phyloP scores from a whole-genome alignment of 2,113 vertebrate species.

The Nycticryphes semicollaris region DNA sequence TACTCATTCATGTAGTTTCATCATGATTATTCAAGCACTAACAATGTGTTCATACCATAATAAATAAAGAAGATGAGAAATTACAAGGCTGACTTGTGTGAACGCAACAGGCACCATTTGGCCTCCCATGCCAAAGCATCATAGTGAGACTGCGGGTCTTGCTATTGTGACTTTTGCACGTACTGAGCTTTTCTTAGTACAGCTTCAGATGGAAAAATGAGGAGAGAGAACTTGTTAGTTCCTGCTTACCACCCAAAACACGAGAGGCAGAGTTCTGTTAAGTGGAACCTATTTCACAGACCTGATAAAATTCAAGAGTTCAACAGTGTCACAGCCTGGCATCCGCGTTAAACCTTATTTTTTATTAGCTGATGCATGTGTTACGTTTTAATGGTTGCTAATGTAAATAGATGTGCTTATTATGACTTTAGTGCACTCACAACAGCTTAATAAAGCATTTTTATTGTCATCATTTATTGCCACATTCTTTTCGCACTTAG shows the following conservation, averaged over 20 bases:
- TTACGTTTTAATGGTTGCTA: constrained; percentile 48
- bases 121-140: neutral
- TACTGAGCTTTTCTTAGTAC: neutral
- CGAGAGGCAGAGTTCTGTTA: neutral
- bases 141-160: neutral
- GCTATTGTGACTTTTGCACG: accelerated
- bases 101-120: neutral
- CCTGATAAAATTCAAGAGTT: constrained; percentile 48
- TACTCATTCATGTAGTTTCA: constrained; percentile 50
- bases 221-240: neutral
- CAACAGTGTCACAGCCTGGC: constrained; percentile 11
- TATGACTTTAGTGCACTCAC: constrained; percentile 47
- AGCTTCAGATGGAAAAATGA: neutral
- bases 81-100: neutral
- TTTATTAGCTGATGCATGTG: constrained; percentile 27
- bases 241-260: neutral
- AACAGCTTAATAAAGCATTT: constrained; percentile 53
- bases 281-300: constrained; percentile 6
- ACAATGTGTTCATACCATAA: neutral
- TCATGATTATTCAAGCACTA: constrained; percentile 6
- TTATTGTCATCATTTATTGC: constrained; percentile 64
- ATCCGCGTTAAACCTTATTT: constrained; percentile 25
- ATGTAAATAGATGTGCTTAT: constrained; percentile 59
- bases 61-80: neutral
- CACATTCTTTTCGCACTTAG: constrained; percentile 49